These are phyloP conservation scores for Lepetodrilus schrolli DNA, from an alignment of 2,888 invertebrate genomes.

Conservation along the genomic window DNA sequence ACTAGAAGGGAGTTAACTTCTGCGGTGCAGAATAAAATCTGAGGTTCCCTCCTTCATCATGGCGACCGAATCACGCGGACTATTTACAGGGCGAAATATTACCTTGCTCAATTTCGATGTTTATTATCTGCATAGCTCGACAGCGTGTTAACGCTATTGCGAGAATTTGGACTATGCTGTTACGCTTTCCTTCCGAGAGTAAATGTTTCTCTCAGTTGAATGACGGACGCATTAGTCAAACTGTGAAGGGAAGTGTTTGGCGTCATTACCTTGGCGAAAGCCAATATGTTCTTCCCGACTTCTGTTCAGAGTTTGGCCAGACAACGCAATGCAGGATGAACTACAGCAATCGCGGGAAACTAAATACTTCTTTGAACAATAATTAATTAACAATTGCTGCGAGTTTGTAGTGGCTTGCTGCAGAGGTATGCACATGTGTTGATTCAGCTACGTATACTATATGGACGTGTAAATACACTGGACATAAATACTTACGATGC, in stretches of 20 bases:
- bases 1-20: background rate
- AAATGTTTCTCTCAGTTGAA: slow-evolving; percentile 1
- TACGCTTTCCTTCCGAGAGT: slow-evolving; percentile 2
- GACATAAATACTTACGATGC: too few species aligned
- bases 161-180: slow-evolving; percentile 8
- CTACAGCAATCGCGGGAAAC: background rate
- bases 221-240: background rate
- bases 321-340: background rate
- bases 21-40: background rate
- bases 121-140: slow-evolving; percentile 18
- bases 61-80: background rate
- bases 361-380: background rate
- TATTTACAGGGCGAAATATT: slow-evolving; percentile 23
- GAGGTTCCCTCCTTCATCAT: background rate
- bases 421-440: too few species aligned
- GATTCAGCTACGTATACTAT: too few species aligned
- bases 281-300: background rate
- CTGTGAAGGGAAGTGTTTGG: background rate
- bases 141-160: slow-evolving; percentile 22
- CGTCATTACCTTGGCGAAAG: background rate
- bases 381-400: background rate
- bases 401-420: too few species aligned
- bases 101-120: slow-evolving; percentile 25
- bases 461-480: too few species aligned
- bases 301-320: too few species aligned